Base-by-base conservation (phyloP, 1,140 invertebrate genomes). In the Habropoda laboriosa region DNA sequence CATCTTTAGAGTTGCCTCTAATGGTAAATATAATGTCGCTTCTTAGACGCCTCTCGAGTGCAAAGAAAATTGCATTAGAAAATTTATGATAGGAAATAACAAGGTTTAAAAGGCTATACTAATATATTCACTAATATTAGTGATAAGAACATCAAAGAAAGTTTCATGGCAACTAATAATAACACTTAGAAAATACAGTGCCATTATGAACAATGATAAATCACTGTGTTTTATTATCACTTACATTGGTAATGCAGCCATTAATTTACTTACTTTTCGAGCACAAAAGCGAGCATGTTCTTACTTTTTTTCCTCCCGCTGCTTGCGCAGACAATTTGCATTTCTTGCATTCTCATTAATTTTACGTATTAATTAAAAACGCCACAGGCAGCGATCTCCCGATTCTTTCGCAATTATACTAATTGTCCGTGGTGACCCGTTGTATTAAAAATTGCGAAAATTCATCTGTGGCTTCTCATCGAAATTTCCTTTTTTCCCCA, bases 321-420 rank as follows among this genome's bases (percentile, higher is more conserved):
- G n/a, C 24, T 18, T 32, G 18, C 13, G n/a, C 1, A 0, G 6
- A 10, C 27, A 67, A 49, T 67, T 47, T 67, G 21, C 42, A 49
- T 32, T 47, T 18, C 49, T 47, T 67, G 21, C 42, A 49, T 32
- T 47, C 27, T 21, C 30, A 49, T 67, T 67, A 49, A 67, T 67
- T 67, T 13, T 13, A n/a, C 18, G 2, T 35, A 16, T 32, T 67
- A 47, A 67, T 67, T 67, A n/a, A 0, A 10, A 27, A 40, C 61
- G 61, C 10, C 40, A 12, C 3, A n/a, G 27, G 64, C 40, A 47
- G 27, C 12, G 38, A 27, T 1, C 21, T 6, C 18, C 6, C 12
- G 18, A 7, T 47, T 67, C 30, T 32, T 49, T 27, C 18, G 0
- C 27, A 67, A 49, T 67, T 47, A 49, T 2, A 6, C 2, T 4